Evolutionary conservation across 2,797 vertebrate species (phyloP).

Genomic region (Myripristis jacobus): DNA sequence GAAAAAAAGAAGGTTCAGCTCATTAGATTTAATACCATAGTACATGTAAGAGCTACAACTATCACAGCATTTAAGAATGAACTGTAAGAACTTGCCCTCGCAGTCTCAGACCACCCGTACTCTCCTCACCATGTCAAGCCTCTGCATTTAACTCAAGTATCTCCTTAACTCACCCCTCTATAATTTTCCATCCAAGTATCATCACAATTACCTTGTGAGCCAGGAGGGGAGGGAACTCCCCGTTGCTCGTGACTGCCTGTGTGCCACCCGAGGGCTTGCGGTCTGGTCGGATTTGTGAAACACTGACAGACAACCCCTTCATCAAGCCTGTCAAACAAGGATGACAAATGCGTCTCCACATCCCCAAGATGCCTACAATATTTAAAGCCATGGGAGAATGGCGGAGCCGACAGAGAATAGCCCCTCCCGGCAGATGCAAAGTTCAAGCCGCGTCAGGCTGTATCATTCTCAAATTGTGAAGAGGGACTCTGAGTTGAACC

Average conservation of each 20-base stretch:
- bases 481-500: slow-evolving; percentile 69
- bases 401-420: slow-evolving; percentile 71
- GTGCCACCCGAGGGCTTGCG: slow-evolving; percentile 76
- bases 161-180: slow-evolving; percentile 73
- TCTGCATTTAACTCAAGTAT: slow-evolving; percentile 78
- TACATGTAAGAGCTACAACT: slow-evolving; percentile 57
- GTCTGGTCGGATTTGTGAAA: slow-evolving; percentile 81
- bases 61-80: slow-evolving; percentile 64
- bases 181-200: slow-evolving; percentile 82
- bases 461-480: slow-evolving; percentile 78
- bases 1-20: slow-evolving; percentile 19
- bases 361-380: slow-evolving; percentile 80
- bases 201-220: slow-evolving; percentile 79
- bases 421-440: slow-evolving; percentile 74
- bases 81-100: slow-evolving; percentile 66
- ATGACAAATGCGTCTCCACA: slow-evolving; percentile 83
- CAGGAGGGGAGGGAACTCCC: slow-evolving; percentile 75
- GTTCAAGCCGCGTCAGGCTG: slow-evolving; percentile 75
- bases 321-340: slow-evolving; percentile 82
- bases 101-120: slow-evolving; percentile 73
- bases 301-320: slow-evolving; percentile 82
- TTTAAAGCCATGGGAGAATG: slow-evolving; percentile 80
- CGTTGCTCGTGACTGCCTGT: slow-evolving; percentile 66
- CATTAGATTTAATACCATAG: slow-evolving; percentile 61
- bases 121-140: slow-evolving; percentile 62